phyloP scores from a whole-genome alignment of 2,888 invertebrate genomes.

The Colostygia pectinataria region DNA sequence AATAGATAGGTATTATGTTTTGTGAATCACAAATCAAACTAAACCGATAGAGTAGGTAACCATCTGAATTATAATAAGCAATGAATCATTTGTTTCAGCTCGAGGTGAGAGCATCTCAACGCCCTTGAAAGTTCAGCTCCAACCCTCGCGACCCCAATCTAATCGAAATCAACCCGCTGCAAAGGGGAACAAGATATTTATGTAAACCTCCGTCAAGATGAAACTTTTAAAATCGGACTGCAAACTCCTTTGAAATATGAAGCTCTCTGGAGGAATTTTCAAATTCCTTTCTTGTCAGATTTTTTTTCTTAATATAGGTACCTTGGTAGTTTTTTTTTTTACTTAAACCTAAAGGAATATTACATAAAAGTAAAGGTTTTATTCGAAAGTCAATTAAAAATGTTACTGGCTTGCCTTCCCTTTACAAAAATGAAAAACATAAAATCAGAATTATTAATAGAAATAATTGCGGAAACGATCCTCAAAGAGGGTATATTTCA shows the following conservation, averaged over 20 bases:
- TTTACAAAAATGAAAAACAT: not conserved
- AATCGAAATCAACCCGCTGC: slow-evolving; percentile 47
- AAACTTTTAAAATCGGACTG: slow-evolving; percentile 25
- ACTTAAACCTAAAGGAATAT: slow-evolving; percentile 11
- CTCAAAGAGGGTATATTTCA: slow-evolving; percentile 20
- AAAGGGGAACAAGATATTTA: slow-evolving; percentile 37
- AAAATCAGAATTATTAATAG: slow-evolving; percentile 12
- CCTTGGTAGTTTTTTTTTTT: too few species aligned
- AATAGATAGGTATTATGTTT: slow-evolving; percentile 10
- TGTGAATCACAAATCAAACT: slow-evolving; percentile 28
- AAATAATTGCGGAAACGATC: slow-evolving; percentile 25
- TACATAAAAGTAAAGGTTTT: not conserved
- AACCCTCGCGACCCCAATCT: slow-evolving; percentile 37
- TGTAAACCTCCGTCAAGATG: slow-evolving; percentile 22
- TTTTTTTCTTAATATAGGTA: too few species aligned
- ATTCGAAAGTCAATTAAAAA: too few species aligned
- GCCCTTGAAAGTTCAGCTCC: slow-evolving; percentile 38
- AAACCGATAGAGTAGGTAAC: too few species aligned
- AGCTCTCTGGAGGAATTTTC: slow-evolving; percentile 9
- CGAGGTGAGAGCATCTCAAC: slow-evolving; percentile 20
- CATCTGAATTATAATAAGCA: slow-evolving; percentile 12
- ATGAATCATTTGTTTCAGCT: slow-evolving; percentile 30
- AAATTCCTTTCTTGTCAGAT: too few species aligned
- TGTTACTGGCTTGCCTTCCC: too few species aligned
- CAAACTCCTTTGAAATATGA: slow-evolving; percentile 17